Conservation (phyloP, 2,888 invertebrate species). For the Salpingus planirostris region DNA sequence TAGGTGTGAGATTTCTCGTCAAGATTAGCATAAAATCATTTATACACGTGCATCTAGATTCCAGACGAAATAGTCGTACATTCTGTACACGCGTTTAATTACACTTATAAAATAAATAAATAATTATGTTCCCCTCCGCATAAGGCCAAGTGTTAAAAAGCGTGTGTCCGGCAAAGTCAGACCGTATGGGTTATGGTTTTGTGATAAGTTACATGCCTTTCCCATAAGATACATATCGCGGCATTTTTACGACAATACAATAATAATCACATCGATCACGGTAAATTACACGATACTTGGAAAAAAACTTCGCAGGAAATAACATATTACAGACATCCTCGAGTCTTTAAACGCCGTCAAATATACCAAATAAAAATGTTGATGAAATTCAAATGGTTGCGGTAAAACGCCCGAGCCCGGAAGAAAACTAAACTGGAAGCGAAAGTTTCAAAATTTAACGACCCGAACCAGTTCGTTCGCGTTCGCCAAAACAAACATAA, state of each 20-base stretch:
- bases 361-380: conserved; percentile 1
- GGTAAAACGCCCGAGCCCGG: conserved; percentile 5
- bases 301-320: conserved; percentile 19
- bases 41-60: too few species aligned
- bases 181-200: background rate
- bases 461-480: conserved; percentile 13
- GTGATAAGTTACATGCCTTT: conserved; percentile 12
- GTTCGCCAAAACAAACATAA: conserved; percentile 11
- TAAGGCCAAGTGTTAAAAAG: too few species aligned
- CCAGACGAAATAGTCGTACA: too few species aligned
- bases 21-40: too few species aligned
- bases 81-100: too few species aligned
- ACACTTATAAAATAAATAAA: too few species aligned
- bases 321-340: conserved; percentile 20
- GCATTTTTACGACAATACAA: conserved; percentile 15
- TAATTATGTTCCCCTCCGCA: too few species aligned
- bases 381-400: background rate
- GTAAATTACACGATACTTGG: conserved; percentile 18
- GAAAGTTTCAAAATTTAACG: conserved; percentile 15
- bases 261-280: conserved; percentile 21
- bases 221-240: conserved; percentile 16
- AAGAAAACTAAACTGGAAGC: conserved; percentile 13
- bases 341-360: conserved; percentile 2
- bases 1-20: too few species aligned
- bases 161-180: background rate